Evolutionary conservation across 2,113 vertebrate species (phyloP).

Genomic region (Tautogolabrus adspersus): DNA sequence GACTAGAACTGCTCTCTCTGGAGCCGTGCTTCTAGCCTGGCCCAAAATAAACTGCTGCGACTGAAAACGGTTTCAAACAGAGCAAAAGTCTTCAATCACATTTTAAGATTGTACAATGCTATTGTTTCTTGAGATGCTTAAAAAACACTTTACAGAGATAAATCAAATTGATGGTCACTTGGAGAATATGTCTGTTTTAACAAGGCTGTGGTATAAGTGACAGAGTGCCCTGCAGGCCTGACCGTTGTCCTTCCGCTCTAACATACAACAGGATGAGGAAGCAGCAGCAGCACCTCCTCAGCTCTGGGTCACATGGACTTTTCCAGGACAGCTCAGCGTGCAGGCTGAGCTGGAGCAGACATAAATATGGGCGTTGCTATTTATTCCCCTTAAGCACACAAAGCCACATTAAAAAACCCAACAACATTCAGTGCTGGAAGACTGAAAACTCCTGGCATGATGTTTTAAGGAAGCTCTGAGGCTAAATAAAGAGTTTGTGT

Average conservation of each 20-base stretch:
- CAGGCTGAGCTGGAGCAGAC: slow-evolving; percentile 63
- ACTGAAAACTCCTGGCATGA: slow-evolving; percentile 41
- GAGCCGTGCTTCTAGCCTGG: neutral
- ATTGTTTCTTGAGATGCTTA: neutral
- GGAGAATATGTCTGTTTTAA: slow-evolving; percentile 13
- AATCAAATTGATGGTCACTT: neutral
- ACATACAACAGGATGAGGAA: slow-evolving; percentile 71
- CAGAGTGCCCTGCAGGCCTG: slow-evolving; percentile 20
- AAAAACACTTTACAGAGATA: neutral
- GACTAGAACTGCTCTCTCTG: neutral
- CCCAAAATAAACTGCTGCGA: neutral
- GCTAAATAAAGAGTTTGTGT: neutral
- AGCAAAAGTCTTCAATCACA: neutral
- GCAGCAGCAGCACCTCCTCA: slow-evolving; percentile 43
- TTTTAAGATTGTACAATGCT: neutral
- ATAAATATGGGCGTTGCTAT: slow-evolving; percentile 68
- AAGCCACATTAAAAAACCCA: slow-evolving; percentile 66
- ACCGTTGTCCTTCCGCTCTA: slow-evolving; percentile 34
- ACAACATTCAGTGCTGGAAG: slow-evolving; percentile 54
- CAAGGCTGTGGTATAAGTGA: slow-evolving; percentile 29
- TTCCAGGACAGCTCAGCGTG: slow-evolving; percentile 65
- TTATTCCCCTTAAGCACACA: slow-evolving; percentile 51
- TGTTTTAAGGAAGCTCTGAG: slow-evolving; percentile 13
- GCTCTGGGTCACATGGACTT: slow-evolving; percentile 65
- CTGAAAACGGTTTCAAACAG: neutral